Percentiles rank a stretch among this genome's conserved stretches.
phyloP scores from a whole-genome alignment of 2,113 vertebrate species.

The Ornithorhynchus anatinus region DNA sequence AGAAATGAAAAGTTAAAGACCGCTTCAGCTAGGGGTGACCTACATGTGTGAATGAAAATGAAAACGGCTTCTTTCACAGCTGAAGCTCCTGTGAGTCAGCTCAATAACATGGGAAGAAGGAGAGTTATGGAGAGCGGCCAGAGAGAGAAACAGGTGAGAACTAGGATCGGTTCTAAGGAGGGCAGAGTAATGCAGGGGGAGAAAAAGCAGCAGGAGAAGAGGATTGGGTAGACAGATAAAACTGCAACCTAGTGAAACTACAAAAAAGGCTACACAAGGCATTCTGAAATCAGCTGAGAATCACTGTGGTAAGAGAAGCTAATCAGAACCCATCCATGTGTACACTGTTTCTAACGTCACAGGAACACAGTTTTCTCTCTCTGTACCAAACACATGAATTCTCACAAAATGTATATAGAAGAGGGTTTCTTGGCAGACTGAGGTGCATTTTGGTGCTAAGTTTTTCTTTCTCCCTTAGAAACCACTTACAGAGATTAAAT shows the following conservation, averaged over 20 bases:
- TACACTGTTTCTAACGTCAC: background rate
- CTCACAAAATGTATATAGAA: constrained; percentile 34
- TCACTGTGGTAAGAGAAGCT: background rate
- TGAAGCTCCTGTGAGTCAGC: constrained; percentile 47
- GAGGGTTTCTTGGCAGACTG: background rate
- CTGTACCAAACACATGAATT: constrained; percentile 45
- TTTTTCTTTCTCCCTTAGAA: background rate
- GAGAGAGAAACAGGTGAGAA: constrained; percentile 22
- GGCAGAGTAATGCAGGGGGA: constrained; percentile 31
- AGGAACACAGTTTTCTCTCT: constrained; percentile 10
- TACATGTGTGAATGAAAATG: constrained; percentile 49
- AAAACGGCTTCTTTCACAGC: constrained; percentile 58
- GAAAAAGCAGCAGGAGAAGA: constrained; percentile 41
- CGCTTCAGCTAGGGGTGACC: background rate
- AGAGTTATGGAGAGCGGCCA: constrained; percentile 36
- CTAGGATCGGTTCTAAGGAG: constrained; percentile 35
- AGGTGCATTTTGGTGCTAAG: background rate
- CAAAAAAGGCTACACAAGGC: constrained; percentile 22
- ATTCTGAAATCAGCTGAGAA: background rate
- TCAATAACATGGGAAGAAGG: background rate
- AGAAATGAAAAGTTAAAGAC: background rate
- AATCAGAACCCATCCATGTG: background rate
- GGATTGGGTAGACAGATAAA: too few relatives aligned
- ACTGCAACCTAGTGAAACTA: too few relatives aligned
- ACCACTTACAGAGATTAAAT: background rate